phyloP scores from a whole-genome alignment of 1,140 invertebrate species.

The Drosophila melanica region DNA sequence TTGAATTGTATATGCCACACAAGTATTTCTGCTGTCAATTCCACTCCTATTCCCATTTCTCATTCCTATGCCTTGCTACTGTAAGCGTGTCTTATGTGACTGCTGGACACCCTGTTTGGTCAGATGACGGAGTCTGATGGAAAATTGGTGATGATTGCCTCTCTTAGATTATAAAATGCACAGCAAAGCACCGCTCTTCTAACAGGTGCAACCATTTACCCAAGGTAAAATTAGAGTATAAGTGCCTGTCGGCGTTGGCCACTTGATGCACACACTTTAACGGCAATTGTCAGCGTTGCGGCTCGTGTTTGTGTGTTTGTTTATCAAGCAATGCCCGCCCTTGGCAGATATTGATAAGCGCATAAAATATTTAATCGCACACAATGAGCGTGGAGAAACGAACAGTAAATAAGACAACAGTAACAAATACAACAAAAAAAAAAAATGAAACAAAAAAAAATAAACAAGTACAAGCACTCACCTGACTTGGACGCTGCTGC shows the following conservation, averaged over 20 bases:
- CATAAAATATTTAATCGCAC: conserved; percentile 76
- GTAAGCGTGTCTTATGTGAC: conserved; percentile 30
- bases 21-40: conserved; percentile 25
- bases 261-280: conserved; percentile 12
- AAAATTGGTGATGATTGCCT: conserved; percentile 11
- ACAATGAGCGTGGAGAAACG: conserved; percentile 44
- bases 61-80: conserved; percentile 1
- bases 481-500: conserved; percentile 65
- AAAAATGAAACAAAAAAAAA: conserved; percentile 21
- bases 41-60: conserved; percentile 4
- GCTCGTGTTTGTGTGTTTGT: conserved; percentile 51
- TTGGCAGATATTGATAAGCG: conserved; percentile 73
- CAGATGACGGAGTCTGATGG: conserved; percentile 36
- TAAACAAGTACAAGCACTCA: conserved; percentile 47
- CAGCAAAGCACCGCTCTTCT: background rate
- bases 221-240: conserved; percentile 8
- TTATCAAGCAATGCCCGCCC: conserved; percentile 72
- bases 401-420: conserved; percentile 38
- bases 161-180: background rate
- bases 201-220: conserved; percentile 23
- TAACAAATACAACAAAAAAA: conserved; percentile 26
- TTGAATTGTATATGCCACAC: conserved; percentile 68
- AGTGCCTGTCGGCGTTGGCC: conserved; percentile 16
- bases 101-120: conserved; percentile 11
- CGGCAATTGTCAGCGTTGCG: conserved; percentile 5